Evolutionary conservation across 2,797 vertebrate genomes (phyloP).

Genomic region (Hephaestus fuliginosus): DNA sequence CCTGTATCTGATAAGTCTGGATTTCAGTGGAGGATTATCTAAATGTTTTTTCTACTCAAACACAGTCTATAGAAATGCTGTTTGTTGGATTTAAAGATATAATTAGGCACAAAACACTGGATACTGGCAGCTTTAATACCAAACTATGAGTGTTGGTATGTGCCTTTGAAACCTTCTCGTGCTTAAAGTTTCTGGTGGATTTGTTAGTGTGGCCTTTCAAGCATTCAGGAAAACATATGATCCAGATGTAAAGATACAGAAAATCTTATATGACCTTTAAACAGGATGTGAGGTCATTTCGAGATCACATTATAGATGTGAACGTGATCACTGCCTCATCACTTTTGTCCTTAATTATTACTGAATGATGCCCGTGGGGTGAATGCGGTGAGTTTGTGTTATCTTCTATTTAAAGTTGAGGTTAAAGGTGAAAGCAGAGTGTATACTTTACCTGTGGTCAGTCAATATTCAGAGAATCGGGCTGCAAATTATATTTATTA

Average conservation of each 20-base stretch:
- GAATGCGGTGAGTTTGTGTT: constrained; percentile 36
- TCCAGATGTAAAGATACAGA: constrained; percentile 9
- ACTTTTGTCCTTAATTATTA: constrained; percentile 30
- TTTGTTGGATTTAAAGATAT: neutral
- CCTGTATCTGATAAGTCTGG: neutral
- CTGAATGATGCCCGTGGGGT: constrained; percentile 30
- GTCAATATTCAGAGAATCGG: constrained; percentile 27
- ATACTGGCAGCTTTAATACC: neutral
- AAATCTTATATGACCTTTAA: constrained; percentile 22
- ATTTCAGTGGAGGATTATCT: neutral
- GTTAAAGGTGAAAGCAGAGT: constrained; percentile 53
- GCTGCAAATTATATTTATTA: neutral
- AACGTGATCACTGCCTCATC: constrained; percentile 38
- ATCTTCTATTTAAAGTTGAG: constrained; percentile 66
- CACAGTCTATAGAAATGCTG: neutral
- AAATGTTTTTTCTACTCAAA: too few relatives aligned
- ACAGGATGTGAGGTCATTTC: constrained; percentile 59
- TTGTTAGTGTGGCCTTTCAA: constrained; percentile 8
- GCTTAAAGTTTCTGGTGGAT: neutral
- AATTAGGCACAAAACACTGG: neutral
- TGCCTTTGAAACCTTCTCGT: neutral
- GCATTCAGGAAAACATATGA: neutral
- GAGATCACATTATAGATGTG: constrained; percentile 19
- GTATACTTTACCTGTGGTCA: constrained; percentile 34
- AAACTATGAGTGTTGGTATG: neutral